A percentile compares a stretch with the other conserved stretches of the same genome.
Evolutionary conservation across 2,797 vertebrate species (phyloP).

Genomic region (Scyliorhinus canicula): DNA sequence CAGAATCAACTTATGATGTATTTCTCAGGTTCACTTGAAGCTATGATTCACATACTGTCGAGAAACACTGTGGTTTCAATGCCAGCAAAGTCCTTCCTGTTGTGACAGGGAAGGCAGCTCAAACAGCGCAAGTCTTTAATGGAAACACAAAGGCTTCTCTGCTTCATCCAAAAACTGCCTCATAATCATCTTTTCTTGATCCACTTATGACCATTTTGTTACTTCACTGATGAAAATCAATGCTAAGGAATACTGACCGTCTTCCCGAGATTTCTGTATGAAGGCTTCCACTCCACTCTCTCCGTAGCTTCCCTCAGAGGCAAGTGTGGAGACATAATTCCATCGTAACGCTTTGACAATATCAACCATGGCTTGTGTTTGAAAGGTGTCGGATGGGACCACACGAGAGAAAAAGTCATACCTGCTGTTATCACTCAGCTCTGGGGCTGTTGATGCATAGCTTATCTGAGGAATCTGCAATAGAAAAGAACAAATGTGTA

Average conservation of each 20-base stretch:
- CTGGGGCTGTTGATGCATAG: slow-evolving; percentile 87
- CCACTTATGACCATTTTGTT: neutral
- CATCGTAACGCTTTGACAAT: slow-evolving; percentile 89
- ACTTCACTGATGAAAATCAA: neutral
- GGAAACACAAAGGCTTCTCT: neutral
- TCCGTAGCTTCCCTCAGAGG: slow-evolving; percentile 88
- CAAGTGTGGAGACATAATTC: slow-evolving; percentile 92
- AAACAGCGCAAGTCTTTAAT: neutral
- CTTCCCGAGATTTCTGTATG: slow-evolving; percentile 88
- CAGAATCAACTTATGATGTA: neutral
- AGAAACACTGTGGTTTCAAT: neutral
- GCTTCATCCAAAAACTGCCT: neutral
- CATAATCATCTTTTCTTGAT: neutral
- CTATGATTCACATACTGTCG: neutral
- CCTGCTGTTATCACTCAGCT: slow-evolving; percentile 90
- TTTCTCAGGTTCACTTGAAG: neutral
- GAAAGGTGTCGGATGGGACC: slow-evolving; percentile 88
- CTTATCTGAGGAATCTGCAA: slow-evolving; percentile 89
- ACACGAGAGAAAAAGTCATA: slow-evolving; percentile 94
- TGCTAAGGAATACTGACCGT: slow-evolving; percentile 66
- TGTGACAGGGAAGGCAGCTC: neutral
- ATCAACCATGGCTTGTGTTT: slow-evolving; percentile 95
- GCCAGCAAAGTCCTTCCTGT: neutral
- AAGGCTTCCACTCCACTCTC: slow-evolving; percentile 91
- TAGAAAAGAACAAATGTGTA: slow-evolving; percentile 32